A percentile compares a stretch with the other conserved stretches of the same genome.
Conservation (phyloP, 2,113 vertebrate genomes). For the Rhynchomys soricoides region DNA sequence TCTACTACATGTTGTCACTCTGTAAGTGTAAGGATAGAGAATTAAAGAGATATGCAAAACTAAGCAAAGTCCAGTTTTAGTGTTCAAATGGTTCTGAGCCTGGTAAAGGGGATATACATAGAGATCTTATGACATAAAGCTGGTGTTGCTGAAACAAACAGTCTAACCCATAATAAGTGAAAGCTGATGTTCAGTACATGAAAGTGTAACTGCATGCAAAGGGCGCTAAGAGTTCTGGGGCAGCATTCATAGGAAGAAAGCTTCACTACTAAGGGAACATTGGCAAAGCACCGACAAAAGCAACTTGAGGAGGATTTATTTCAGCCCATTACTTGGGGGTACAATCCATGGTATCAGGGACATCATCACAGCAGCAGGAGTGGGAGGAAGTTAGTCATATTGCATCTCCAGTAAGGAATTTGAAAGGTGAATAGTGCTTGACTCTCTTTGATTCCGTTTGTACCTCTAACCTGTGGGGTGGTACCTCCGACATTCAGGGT, state of each 20-base stretch:
- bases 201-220: neutral
- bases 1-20: neutral
- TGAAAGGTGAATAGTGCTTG: no score
- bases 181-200: slow-evolving; percentile 4
- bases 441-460: neutral
- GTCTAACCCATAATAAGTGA: slow-evolving; percentile 4
- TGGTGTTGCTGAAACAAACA: slow-evolving; percentile 43
- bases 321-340: neutral
- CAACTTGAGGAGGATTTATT: neutral
- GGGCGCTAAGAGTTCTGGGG: neutral
- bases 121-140: neutral
- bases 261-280: neutral
- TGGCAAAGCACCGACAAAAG: neutral
- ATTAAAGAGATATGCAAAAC: neutral
- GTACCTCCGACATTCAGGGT: neutral
- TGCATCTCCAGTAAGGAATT: neutral
- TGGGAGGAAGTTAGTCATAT: neutral
- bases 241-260: slow-evolving; percentile 12
- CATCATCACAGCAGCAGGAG: neutral
- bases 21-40: slow-evolving; percentile 1
- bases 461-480: no score
- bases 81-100: neutral
- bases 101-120: neutral
- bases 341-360: neutral
- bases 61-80: slow-evolving; percentile 1